Base-by-base conservation (phyloP, 2,113 vertebrate species). In the Callospermophilus lateralis region DNA sequence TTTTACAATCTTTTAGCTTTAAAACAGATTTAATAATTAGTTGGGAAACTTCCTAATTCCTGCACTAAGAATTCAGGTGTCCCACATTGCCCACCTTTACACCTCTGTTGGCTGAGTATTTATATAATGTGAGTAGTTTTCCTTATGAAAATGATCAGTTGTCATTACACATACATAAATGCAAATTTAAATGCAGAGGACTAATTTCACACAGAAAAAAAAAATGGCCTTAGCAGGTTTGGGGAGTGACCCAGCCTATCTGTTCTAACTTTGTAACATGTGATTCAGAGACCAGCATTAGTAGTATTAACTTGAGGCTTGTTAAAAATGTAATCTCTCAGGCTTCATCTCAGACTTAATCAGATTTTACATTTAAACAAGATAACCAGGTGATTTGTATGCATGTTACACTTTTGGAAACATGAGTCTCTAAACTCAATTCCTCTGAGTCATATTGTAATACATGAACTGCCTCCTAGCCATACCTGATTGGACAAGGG, bases 291-390 rank as follows among this genome's bases (percentile, higher is more conserved):
- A 76, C n/a, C 22, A 79, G 8, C 11, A 81, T 68, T 22, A 34
- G 72, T 45, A 22, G 16, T 63, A 81, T 84, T 37, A 92, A 65
- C 51, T 51, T 24, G 42, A 13, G 6, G 8, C 22, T 77, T 95
- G 61, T 95, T 72, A 78, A 93, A 95, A 94, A 86, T 68, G 83
- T 32, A 89, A 55, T 45, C 67, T 80, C 26, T 89, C 48, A 30
- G 65, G 48, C 13, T 42, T 73, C 53, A 32, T 37, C 55, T 48
- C 53, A 55, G 68, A 48, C 70, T 77, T 42, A 42, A 83, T 89
- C 65, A 85, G 79, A 92, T 89, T 94, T 83, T 83, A 70, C 30
- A 79, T 55, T 65, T 90, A 93, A 97, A 83, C 32, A 79, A 85
- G 24, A 74, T 63, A n/a, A 67, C 28, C 86, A 87, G 58, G 58